Base-by-base conservation (phyloP, 1,140 invertebrate genomes). In the Galleria mellonella region DNA sequence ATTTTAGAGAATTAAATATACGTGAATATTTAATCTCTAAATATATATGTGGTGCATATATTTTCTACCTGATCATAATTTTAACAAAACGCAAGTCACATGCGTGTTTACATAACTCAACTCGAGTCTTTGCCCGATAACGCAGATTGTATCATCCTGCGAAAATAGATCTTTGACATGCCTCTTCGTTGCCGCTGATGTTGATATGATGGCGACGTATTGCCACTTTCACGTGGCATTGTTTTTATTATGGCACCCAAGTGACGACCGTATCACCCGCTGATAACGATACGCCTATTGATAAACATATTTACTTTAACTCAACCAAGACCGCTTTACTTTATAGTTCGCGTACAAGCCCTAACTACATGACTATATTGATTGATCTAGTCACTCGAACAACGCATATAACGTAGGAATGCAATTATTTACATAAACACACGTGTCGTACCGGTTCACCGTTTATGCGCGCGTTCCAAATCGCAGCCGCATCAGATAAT, bases 51-150 rank as follows among this genome's bases (percentile, higher is more conserved):
- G 43, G 38, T 44, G 38, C 41, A 45, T 33, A 17, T 32, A 15
- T 51, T 54, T 48, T 51, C 51, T 52, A 50, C 33, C 47, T 52
- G 28, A 23, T 23, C 17, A 23, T 23, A 23, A 23, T 23, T 23
- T 23, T 23, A 23, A 23, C 17, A 23, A 23, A 3, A 23, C 17
- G 35, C 17, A 37, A 37, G 35, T 37, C 14, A 37, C 35, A 37
- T 37, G 35, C 15, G 12, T 41, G 45, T 47, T 47, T 47, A 47
- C 45, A 47, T 32, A 37, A 47, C 43, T 49, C 44, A 48, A 32
- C 38, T 35, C 32, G 51, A 51, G 77, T 75, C 81, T 84, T 81
- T 81, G 78, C 61, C 78, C 81, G 81, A 84, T 84, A 83, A 72
- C 61, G 68, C 53, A 66, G 66, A 73, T 75, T 70, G 62, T 72